A percentile compares a stretch with the other conserved stretches of the same genome.
These are phyloP conservation scores for Tyto alba DNA, from an alignment of 2,113 vertebrate genomes.

Conservation along the genomic window DNA sequence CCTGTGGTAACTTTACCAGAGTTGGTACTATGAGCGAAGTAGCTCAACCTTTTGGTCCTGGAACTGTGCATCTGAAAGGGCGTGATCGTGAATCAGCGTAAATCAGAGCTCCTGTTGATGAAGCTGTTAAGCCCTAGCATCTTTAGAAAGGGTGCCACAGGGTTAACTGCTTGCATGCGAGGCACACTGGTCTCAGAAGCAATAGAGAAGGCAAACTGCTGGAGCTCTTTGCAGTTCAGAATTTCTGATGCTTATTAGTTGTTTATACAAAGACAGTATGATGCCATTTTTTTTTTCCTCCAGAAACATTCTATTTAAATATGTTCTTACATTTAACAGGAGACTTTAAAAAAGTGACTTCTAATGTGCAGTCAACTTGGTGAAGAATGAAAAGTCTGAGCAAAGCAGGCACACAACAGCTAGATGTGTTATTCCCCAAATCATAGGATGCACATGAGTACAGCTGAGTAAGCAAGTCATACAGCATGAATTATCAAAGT, in stretches of 20 bases:
- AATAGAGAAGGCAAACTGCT: background rate
- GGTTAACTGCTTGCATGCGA: background rate
- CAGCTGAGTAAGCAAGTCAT: background rate
- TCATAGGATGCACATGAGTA: background rate
- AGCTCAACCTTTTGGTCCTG: background rate
- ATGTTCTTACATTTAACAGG: background rate
- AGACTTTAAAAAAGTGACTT: background rate
- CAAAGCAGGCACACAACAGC: background rate
- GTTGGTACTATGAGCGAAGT: background rate
- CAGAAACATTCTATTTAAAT: background rate
- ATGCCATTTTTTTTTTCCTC: background rate
- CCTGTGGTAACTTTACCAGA: background rate
- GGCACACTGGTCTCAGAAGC: background rate
- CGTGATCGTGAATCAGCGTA: rapidly evolving
- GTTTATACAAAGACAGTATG: background rate
- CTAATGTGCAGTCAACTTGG: background rate
- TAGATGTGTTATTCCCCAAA: background rate
- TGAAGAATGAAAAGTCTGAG: background rate
- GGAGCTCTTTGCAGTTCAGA: background rate
- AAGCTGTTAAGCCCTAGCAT: background rate
- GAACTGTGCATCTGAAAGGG: background rate
- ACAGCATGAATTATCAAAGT: background rate
- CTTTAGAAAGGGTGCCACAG: background rate
- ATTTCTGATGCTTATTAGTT: background rate
- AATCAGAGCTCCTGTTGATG: background rate